Evolutionary conservation across 35 echinoderm and acorn worm genomes (phyloP).

Genomic region (Antedon bifida): DNA sequence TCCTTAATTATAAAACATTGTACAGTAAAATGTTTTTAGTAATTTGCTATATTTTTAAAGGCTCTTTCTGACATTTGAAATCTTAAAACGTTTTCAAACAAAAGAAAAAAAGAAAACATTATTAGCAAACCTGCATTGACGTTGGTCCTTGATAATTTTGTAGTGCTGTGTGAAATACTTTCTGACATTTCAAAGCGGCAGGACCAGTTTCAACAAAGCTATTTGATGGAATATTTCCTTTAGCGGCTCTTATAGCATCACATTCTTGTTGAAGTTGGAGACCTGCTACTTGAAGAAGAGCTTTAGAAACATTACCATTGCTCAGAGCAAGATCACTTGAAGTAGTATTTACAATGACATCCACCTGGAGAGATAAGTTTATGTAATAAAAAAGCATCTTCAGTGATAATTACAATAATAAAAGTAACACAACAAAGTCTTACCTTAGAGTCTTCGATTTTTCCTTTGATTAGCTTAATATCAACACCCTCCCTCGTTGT

Average conservation of each 20-base stretch:
- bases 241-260: background rate
- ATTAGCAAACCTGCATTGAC: background rate
- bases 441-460: too few species aligned
- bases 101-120: too few species aligned
- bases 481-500: too few species aligned
- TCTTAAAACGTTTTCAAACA: too few species aligned
- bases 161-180: background rate
- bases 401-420: too few species aligned
- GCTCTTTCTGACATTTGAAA: too few species aligned
- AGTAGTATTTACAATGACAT: background rate
- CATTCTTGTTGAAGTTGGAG: background rate
- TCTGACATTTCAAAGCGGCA: background rate
- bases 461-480: too few species aligned
- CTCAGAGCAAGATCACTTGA: background rate
- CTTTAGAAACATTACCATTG: background rate
- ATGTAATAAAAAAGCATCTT: too few species aligned
- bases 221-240: background rate
- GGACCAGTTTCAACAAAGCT: background rate
- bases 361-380: background rate
- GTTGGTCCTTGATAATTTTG: background rate
- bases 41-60: too few species aligned
- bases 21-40: too few species aligned
- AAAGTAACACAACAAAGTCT: too few species aligned
- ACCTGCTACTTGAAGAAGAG: background rate
- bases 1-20: too few species aligned